A percentile compares a stretch with the other conserved stretches of the same genome.
Evolutionary conservation across 2,113 vertebrate species (phyloP).

Genomic region (Elanus axillaris): DNA sequence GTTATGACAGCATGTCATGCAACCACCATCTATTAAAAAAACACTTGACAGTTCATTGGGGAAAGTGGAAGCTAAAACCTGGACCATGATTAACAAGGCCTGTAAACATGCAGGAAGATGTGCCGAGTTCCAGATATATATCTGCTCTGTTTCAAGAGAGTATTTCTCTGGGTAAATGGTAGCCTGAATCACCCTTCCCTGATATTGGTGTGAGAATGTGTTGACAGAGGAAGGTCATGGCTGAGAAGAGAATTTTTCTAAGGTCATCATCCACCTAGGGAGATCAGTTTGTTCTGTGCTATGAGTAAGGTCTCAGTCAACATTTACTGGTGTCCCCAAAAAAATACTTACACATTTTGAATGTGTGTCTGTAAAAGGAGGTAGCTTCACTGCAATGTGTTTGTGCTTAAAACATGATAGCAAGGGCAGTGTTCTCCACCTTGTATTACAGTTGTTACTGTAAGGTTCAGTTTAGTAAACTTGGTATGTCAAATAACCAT

Average conservation of each 20-base stretch:
- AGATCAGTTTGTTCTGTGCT: neutral
- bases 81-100: neutral
- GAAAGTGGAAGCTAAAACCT: neutral
- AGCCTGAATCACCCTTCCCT: neutral
- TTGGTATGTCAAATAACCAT: accelerated
- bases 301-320: neutral
- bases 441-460: neutral
- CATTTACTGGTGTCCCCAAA: neutral
- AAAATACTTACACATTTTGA: neutral
- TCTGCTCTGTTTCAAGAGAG: neutral
- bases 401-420: neutral
- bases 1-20: neutral
- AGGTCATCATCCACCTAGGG: neutral
- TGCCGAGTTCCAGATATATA: neutral
- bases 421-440: neutral
- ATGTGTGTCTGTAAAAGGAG: neutral
- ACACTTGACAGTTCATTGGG: neutral
- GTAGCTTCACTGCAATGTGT: neutral
- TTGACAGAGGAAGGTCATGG: neutral
- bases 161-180: neutral
- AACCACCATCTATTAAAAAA: constrained; percentile 18
- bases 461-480: neutral
- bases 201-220: neutral
- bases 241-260: neutral
- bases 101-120: neutral